Evolutionary conservation across 2,797 vertebrate species (phyloP), one percentile per base, ranked within the genome.

Genomic region (Pseudomugil gertrudae): DNA sequence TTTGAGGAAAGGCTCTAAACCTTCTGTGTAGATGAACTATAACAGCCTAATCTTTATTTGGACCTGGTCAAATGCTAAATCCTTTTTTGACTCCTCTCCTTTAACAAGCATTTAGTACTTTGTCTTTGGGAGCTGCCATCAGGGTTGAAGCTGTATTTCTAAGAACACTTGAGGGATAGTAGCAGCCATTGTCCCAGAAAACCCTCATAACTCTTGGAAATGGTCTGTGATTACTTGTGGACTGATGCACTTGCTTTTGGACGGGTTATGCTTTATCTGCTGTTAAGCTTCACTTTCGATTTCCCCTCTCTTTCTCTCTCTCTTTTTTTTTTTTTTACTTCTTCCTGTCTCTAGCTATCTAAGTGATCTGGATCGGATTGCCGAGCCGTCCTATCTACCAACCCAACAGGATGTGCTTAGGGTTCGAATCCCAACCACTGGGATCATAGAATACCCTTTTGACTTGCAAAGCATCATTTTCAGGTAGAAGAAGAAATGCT

Each of bases 391-490:
- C 89, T 95, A 94, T 92, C 93, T 95, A 73, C 94, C 94, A 76
- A 95, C 94, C 68, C 94, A 95, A 84, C 94, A 95, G 83, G 94
- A 95, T n/a, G 93, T 95, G 83, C 94, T 95, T 89, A 93, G 94
- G 91, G 94, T 95, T 92, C 94, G 94, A 87, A 94, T 95, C 89
- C 94, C 94, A 80, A 95, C 94, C 78, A 95, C 94, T 83, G 94
- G 94, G 85, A 95, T 95, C 84, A 94, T 95, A 87, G 94, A 95
- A 87, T 95, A 95, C 89, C 94, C 94, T 76, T 95, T 95, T 87
- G 94, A 95, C 92, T 93, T 95, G 92, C 94, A 95, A 91, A 95
- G 94, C 93, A 95, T 95, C 92, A 95, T 95, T 90, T 95, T 95
- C 94, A 95, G 94, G 94, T 95, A 94, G 86, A 93, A 84, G 74